Conservation (phyloP, 1,140 invertebrate species). For the Euglossa dilemma region DNA sequence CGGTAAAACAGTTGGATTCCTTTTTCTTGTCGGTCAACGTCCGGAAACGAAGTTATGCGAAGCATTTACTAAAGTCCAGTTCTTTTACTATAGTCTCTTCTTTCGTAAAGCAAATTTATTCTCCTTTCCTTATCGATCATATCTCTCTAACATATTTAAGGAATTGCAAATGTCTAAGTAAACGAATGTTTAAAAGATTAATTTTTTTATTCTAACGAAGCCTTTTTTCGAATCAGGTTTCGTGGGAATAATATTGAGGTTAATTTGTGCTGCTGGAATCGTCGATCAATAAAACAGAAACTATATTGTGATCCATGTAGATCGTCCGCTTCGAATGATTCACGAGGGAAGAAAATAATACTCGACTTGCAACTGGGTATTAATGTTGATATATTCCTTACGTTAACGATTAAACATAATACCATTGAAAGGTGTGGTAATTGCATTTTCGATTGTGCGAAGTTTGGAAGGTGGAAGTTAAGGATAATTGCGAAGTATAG, state of each 20-base stretch:
- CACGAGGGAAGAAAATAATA: neutral
- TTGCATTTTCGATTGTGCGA: neutral
- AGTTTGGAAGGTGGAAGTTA: neutral
- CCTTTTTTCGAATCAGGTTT: too few species aligned
- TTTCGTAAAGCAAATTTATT: too few species aligned
- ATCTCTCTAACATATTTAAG: too few species aligned
- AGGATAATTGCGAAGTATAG: neutral
- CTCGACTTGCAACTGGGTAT: neutral
- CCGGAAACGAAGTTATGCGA: too few species aligned
- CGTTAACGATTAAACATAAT: neutral
- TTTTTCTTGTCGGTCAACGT: too few species aligned
- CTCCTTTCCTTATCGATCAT: too few species aligned
- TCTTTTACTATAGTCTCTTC: too few species aligned
- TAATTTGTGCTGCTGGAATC: neutral
- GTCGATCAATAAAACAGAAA: neutral
- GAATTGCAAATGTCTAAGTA: too few species aligned
- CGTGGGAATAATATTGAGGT: neutral
- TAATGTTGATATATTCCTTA: neutral
- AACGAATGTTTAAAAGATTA: too few species aligned
- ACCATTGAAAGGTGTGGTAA: neutral
- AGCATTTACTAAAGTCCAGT: too few species aligned
- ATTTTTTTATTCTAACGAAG: neutral
- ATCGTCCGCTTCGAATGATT: neutral
- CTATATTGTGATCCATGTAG: neutral
- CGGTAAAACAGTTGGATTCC: too few species aligned